These are phyloP conservation scores for Podotricha telesiphe DNA, from an alignment of 2,888 invertebrate species.

Conservation along the genomic window DNA sequence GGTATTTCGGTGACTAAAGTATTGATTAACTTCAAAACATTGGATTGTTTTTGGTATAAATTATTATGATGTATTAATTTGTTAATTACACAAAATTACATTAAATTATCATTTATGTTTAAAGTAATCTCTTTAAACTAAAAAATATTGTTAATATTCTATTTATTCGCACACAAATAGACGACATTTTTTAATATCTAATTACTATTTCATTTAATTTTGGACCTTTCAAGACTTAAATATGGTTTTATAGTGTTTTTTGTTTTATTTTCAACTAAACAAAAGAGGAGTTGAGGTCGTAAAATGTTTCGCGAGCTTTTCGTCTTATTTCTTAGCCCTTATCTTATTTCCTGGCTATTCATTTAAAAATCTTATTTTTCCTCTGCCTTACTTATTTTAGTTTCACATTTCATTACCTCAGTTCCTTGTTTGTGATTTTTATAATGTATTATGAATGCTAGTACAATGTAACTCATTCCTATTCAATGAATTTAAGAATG, in stretches of 20 bases:
- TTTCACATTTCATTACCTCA: slow-evolving; percentile 72
- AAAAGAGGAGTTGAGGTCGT: slow-evolving; percentile 72
- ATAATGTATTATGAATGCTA: slow-evolving; percentile 47
- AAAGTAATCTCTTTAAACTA: not conserved
- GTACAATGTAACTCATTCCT: slow-evolving; percentile 48
- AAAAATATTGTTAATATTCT: not conserved
- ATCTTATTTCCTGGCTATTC: slow-evolving; percentile 16
- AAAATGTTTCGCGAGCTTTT: slow-evolving; percentile 60
- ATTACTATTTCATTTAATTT: slow-evolving; percentile 29
- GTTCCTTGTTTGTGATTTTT: slow-evolving; percentile 68
- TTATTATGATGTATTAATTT: not conserved
- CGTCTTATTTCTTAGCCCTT: slow-evolving; percentile 30
- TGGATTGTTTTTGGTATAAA: not conserved
- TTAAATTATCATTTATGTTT: not conserved
- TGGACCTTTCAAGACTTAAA: slow-evolving; percentile 15
- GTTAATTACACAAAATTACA: not conserved
- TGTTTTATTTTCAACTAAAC: slow-evolving; percentile 62
- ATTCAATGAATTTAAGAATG: slow-evolving; percentile 61
- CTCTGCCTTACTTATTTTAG: slow-evolving; percentile 28
- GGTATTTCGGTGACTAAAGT: not conserved
- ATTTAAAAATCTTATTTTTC: slow-evolving; percentile 29
- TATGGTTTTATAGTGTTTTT: slow-evolving; percentile 43
- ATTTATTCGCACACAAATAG: not conserved
- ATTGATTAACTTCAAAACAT: not conserved
- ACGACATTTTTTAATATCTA: slow-evolving; percentile 21